Evolutionary conservation across 2,888 invertebrate genomes (phyloP).

Genomic region (Pyrrhosoma nymphula): DNA sequence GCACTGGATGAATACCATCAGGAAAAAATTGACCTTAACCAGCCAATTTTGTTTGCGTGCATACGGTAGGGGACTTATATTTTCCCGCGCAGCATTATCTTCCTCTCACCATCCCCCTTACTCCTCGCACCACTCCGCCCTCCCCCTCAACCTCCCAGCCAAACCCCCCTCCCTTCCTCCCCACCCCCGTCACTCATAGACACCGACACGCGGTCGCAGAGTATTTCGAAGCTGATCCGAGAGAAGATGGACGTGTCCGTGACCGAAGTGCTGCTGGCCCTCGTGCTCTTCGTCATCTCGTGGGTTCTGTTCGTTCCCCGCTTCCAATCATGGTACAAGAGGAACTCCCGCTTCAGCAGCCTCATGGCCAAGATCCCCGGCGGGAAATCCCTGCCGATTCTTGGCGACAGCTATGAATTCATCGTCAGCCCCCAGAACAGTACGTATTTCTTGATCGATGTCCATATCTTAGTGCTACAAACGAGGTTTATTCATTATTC

Average conservation of each 20-base stretch:
- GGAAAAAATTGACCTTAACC: no score
- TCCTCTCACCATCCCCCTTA: neutral
- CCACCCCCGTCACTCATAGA: neutral
- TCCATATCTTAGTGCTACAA: neutral
- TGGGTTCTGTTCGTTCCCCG: conserved; percentile 15
- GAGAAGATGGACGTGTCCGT: neutral
- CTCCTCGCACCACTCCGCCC: neutral
- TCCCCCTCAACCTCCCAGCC: neutral
- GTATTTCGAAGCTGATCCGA: neutral
- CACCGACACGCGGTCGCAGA: neutral
- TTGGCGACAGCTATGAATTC: conserved; percentile 7
- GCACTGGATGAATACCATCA: no score
- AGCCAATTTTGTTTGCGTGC: no score
- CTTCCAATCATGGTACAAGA: neutral
- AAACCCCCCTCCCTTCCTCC: neutral
- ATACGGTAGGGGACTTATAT: no score
- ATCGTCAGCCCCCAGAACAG: conserved; percentile 13
- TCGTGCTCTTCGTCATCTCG: neutral
- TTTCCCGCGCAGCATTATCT: neutral
- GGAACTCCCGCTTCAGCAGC: neutral
- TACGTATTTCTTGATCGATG: neutral
- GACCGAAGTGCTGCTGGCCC: neutral
- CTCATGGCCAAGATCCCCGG: conserved; percentile 15
- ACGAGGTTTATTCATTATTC: neutral
- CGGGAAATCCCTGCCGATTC: neutral